Percentiles rank a stretch among this genome's conserved stretches.
Evolutionary conservation across 2,797 vertebrate species (phyloP).

Genomic region (Lepus oiostolus): DNA sequence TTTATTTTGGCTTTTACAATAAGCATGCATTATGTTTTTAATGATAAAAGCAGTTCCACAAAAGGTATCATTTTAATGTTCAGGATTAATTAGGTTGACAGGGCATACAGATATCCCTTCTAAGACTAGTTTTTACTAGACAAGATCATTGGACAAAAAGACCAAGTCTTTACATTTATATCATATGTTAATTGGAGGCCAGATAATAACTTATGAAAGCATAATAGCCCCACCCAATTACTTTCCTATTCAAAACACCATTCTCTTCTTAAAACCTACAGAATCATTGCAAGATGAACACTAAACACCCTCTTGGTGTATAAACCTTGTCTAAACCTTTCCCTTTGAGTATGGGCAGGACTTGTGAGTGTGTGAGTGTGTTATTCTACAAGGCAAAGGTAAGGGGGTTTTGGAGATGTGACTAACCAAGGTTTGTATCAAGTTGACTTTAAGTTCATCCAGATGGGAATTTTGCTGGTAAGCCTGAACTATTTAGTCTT

Average conservation of each 20-base stretch:
- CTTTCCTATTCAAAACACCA: neutral
- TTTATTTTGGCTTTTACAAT: neutral
- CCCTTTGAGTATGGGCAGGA: neutral
- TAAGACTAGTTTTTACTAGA: slow-evolving; percentile 12
- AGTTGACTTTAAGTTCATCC: slow-evolving; percentile 15
- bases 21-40: neutral
- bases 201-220: slow-evolving; percentile 16
- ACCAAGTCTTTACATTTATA: slow-evolving; percentile 25
- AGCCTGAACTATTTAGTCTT: neutral
- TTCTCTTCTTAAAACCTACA: slow-evolving; percentile 5
- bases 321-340: neutral
- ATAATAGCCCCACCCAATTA: neutral
- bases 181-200: neutral
- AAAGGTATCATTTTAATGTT: slow-evolving; percentile 53
- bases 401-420: neutral
- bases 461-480: neutral
- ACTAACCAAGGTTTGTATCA: neutral
- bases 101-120: neutral
- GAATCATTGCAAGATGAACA: neutral
- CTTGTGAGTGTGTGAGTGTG: neutral
- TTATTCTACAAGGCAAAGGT: neutral
- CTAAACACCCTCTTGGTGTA: neutral
- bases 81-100: slow-evolving; percentile 16
- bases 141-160: neutral
- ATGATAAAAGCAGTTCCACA: neutral